Conservation (phyloP, 2,797 vertebrate species). For the Staurois parvus region DNA sequence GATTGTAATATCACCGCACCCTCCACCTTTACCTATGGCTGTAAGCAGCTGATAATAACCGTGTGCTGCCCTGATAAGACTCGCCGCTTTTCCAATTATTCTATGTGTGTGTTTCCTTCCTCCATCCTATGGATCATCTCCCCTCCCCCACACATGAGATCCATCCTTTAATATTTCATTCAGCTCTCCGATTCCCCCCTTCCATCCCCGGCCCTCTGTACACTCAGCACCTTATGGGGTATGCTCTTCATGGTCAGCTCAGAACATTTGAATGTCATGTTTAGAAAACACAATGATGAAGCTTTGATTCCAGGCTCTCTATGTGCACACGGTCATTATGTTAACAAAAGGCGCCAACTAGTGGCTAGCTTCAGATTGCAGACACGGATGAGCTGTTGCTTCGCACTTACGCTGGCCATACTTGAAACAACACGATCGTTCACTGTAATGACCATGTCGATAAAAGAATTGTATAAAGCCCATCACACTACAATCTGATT, state of each 20-base stretch:
- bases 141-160: slow-evolving; percentile 27
- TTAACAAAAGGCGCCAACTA: slow-evolving; percentile 63
- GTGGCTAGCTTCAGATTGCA: slow-evolving; percentile 40
- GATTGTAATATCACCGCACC: background rate
- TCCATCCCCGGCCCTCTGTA: background rate
- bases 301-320: slow-evolving; percentile 2
- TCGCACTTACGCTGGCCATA: background rate
- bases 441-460: too few relatives aligned
- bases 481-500: too few relatives aligned
- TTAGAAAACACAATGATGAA: background rate
- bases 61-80: slow-evolving; percentile 33
- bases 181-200: background rate
- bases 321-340: slow-evolving; percentile 5
- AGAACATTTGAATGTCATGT: slow-evolving; percentile 9
- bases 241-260: background rate
- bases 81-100: slow-evolving; percentile 39
- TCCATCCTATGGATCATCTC: background rate
- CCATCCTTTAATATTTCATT: background rate
- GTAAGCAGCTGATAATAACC: slow-evolving; percentile 44
- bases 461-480: background rate
- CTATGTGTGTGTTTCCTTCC: slow-evolving; percentile 22
- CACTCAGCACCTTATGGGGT: background rate
- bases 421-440: background rate
- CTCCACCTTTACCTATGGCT: slow-evolving; percentile 37
- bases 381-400: background rate